phyloP scores from a whole-genome alignment of 2,797 vertebrate genomes.

The Gallinago nigripennis region DNA sequence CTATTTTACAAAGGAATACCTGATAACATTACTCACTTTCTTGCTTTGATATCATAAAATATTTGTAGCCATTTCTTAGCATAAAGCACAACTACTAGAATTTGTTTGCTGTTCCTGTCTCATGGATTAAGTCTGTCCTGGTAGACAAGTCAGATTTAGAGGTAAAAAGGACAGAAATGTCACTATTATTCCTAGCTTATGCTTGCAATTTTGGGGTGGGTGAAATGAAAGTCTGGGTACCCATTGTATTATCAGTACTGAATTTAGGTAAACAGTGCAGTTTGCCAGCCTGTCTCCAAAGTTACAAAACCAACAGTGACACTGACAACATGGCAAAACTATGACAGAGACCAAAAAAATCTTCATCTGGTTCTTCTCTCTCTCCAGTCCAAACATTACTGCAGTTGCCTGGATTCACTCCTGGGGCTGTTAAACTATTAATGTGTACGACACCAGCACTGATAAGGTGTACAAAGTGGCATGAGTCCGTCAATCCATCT shows the following conservation, averaged over 20 bases:
- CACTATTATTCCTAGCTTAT: background rate
- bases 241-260: background rate
- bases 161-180: background rate
- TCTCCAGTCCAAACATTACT: background rate
- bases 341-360: background rate
- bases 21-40: background rate
- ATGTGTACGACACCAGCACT: background rate
- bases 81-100: background rate
- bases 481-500: background rate
- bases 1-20: background rate
- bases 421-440: background rate
- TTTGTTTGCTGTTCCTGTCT: background rate
- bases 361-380: background rate
- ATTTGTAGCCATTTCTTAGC: background rate
- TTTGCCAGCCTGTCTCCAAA: background rate
- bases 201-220: background rate
- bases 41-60: background rate
- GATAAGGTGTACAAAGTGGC: background rate
- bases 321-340: background rate
- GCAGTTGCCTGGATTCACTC: background rate
- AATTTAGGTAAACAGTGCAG: background rate
- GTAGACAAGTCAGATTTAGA: background rate
- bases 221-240: background rate
- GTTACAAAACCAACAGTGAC: background rate
- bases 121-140: background rate